Conservation (phyloP, 2,888 invertebrate genomes). For the Acleris emargana region DNA sequence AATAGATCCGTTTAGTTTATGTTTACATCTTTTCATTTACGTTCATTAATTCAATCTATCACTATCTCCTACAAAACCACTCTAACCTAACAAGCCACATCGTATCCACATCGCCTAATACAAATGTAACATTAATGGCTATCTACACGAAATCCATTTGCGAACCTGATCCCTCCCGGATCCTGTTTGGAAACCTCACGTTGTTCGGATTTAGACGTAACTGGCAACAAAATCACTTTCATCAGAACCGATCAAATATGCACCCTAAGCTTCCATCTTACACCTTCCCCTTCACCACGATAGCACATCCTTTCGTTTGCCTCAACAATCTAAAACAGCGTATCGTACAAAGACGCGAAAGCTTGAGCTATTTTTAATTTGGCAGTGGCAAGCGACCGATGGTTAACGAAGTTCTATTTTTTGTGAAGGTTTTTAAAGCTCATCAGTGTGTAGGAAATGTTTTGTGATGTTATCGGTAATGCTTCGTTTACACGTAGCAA, state of each 20-base stretch:
- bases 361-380: slow-evolving; percentile 6
- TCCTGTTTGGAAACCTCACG: slow-evolving; percentile 38
- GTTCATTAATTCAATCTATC: no score
- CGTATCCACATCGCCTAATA: background rate
- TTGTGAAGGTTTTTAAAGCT: slow-evolving; percentile 16
- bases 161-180: slow-evolving; percentile 25
- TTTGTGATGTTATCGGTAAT: slow-evolving; percentile 72
- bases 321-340: background rate
- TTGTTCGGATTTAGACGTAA: slow-evolving; percentile 43
- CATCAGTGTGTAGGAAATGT: slow-evolving; percentile 38
- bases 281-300: slow-evolving; percentile 51
- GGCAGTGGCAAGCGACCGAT: slow-evolving; percentile 41
- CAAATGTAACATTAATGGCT: slow-evolving; percentile 22
- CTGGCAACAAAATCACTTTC: slow-evolving; percentile 46
- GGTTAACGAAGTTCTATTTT: slow-evolving; percentile 34
- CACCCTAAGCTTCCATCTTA: slow-evolving; percentile 69
- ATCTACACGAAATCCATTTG: slow-evolving; percentile 42
- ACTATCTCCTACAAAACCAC: background rate
- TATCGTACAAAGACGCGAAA: slow-evolving; percentile 31
- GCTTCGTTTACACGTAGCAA: slow-evolving; percentile 36
- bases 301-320: background rate
- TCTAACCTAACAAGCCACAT: background rate
- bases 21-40: no score
- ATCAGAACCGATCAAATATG: slow-evolving; percentile 74
- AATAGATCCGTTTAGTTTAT: no score